Evolutionary conservation across 1,140 invertebrate species (phyloP).

Genomic region (Drosophila chauvacae): DNA sequence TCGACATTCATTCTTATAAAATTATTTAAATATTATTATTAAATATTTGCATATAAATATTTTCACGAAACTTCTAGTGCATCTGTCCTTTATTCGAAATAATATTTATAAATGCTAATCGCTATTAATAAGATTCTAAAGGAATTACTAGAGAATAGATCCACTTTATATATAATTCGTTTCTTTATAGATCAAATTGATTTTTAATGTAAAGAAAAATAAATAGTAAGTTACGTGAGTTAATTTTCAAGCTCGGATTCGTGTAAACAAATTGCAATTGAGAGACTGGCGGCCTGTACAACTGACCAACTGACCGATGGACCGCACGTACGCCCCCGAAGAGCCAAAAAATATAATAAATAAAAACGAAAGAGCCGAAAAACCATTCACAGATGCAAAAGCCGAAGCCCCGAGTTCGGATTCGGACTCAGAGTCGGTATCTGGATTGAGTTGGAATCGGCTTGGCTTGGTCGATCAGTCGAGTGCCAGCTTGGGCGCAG

Average conservation of each 20-base stretch:
- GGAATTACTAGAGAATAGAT: too few species aligned
- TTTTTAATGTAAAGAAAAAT: too few species aligned
- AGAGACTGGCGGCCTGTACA: constrained; percentile 15
- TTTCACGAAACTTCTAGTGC: background rate
- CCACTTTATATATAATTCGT: too few species aligned
- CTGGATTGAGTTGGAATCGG: constrained; percentile 11
- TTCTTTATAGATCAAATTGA: too few species aligned
- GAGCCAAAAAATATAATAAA: constrained; percentile 24
- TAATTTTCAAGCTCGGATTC: background rate
- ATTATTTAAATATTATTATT: background rate
- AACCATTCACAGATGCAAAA: constrained; percentile 28
- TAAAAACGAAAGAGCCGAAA: constrained; percentile 37
- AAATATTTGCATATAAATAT: background rate
- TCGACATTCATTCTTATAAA: background rate
- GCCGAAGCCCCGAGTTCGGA: constrained; percentile 33
- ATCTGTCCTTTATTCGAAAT: background rate
- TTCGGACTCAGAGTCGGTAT: constrained; percentile 39
- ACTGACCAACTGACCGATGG: constrained; percentile 63
- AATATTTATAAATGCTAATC: too few species aligned
- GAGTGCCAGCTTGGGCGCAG: constrained; percentile 70
- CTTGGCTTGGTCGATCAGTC: constrained; percentile 50
- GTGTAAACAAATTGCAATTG: constrained; percentile 1
- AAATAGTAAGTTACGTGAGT: background rate
- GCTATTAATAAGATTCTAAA: too few species aligned
- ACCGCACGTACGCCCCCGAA: constrained; percentile 44